Evolutionary conservation across 2,888 invertebrate genomes (phyloP).

Genomic region (Bembecia ichneumoniformis): DNA sequence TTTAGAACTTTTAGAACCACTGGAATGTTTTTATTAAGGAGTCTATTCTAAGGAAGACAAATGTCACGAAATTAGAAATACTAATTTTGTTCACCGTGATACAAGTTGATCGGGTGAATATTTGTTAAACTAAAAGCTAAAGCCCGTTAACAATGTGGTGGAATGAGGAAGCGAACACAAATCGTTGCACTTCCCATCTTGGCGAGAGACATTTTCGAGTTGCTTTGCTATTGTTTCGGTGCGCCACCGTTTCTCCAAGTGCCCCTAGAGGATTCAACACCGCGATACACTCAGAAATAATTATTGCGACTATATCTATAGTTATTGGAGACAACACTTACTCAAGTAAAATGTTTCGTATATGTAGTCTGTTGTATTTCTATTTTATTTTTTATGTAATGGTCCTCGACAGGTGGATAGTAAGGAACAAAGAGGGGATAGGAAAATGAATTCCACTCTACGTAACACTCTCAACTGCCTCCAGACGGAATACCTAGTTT

Average conservation of each 20-base stretch:
- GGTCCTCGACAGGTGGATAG: too few relatives aligned
- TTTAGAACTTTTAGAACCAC: too few relatives aligned
- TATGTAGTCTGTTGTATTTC: too few relatives aligned
- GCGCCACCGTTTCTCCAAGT: slow-evolving; percentile 17
- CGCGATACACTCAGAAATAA: slow-evolving; percentile 29
- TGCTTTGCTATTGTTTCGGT: slow-evolving; percentile 27
- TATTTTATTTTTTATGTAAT: too few relatives aligned
- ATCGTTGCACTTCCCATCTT: slow-evolving; percentile 19
- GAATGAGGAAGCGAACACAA: slow-evolving; percentile 14
- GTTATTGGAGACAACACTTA: slow-evolving; percentile 27
- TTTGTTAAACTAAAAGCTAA: slow-evolving; percentile 15
- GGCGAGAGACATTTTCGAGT: slow-evolving; percentile 23
- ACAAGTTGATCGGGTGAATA: slow-evolving; percentile 1
- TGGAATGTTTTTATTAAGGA: too few relatives aligned
- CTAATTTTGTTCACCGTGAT: background rate
- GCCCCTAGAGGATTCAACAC: slow-evolving; percentile 20
- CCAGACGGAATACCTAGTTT: too few relatives aligned
- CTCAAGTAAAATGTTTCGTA: slow-evolving; percentile 8
- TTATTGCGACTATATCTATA: slow-evolving; percentile 26
- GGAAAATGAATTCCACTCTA: too few relatives aligned
- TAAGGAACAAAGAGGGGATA: too few relatives aligned
- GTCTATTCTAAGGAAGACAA: background rate
- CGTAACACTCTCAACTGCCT: too few relatives aligned
- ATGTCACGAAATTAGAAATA: background rate
- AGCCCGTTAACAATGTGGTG: slow-evolving; percentile 16